phyloP scores from a whole-genome alignment of 2,113 vertebrate species.

The Anhinga rufa region DNA sequence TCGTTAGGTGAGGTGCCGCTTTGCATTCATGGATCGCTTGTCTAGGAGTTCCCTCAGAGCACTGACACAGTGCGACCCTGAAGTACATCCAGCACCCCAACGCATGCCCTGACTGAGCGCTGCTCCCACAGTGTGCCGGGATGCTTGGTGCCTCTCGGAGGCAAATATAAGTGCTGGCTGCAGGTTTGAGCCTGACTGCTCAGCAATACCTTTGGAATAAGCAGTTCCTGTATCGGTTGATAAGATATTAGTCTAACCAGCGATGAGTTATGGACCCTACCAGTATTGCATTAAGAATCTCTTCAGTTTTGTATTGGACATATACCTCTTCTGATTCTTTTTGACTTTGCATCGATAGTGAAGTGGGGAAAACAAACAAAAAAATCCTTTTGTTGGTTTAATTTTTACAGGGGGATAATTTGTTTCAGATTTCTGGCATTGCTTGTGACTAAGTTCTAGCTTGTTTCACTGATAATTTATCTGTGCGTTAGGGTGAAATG shows the following conservation, averaged over 20 bases:
- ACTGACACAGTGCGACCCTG: accelerated
- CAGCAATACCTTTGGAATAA: not conserved
- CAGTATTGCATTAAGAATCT: not conserved
- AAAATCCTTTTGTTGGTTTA: not conserved
- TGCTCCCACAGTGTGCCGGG: not conserved
- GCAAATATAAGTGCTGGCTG: not conserved
- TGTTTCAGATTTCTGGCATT: not conserved
- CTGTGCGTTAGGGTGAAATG: not conserved
- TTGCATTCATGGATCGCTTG: not conserved
- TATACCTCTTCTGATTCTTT: not conserved
- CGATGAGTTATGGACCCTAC: not conserved
- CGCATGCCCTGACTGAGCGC: too few species aligned
- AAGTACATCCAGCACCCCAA: not conserved
- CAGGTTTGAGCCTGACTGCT: not conserved
- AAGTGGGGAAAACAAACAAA: not conserved
- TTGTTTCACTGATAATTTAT: not conserved
- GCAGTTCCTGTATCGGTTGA: not conserved
- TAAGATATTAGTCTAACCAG: not conserved
- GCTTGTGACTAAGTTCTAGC: not conserved
- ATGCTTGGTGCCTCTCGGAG: not conserved
- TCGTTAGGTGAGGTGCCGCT: not conserved
- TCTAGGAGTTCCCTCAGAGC: not conserved
- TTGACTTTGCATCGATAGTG: not conserved
- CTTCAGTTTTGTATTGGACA: not conserved
- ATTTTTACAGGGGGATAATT: not conserved